Percentiles rank a stretch among this genome's conserved stretches.
These are phyloP conservation scores for Trematomus loennbergii DNA, from an alignment of 2,113 vertebrate species.

Conservation along the genomic window DNA sequence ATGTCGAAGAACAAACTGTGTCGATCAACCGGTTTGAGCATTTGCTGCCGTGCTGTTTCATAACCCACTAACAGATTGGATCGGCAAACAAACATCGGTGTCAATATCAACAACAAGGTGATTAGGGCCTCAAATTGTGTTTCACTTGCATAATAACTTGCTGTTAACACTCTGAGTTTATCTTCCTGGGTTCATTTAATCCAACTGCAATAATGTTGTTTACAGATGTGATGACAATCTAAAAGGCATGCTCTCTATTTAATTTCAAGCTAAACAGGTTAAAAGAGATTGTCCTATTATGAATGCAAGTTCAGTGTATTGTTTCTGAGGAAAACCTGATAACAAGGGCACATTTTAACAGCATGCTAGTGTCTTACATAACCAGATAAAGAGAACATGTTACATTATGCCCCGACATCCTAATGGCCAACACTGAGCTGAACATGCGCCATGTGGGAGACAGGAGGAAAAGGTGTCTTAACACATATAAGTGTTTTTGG, in stretches of 20 bases:
- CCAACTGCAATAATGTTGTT: constrained; percentile 31
- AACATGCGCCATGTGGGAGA: not conserved
- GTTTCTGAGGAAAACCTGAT: not conserved
- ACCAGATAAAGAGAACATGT: constrained; percentile 10
- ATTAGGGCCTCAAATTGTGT: constrained; percentile 32
- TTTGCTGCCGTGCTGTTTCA: constrained; percentile 14
- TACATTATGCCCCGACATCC: not conserved
- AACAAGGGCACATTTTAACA: not conserved
- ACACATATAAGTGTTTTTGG: not conserved
- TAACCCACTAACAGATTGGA: constrained; percentile 16
- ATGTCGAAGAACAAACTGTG: constrained; percentile 13
- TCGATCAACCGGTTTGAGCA: not conserved
- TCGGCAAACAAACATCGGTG: constrained; percentile 17
- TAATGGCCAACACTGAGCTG: constrained; percentile 6
- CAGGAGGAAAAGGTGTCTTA: not conserved
- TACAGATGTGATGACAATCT: constrained; percentile 39
- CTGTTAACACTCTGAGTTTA: constrained; percentile 18
- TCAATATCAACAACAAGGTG: constrained; percentile 16
- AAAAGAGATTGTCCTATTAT: constrained; percentile 5
- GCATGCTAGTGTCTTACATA: constrained; percentile 5
- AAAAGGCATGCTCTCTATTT: constrained; percentile 2
- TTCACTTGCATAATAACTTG: constrained; percentile 34
- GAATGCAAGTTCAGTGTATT: not conserved
- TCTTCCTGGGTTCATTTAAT: constrained; percentile 39
- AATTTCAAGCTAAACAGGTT: constrained; percentile 16